These are phyloP conservation scores for Plebejus argus DNA, from an alignment of 2,888 invertebrate genomes.

Conservation along the genomic window DNA sequence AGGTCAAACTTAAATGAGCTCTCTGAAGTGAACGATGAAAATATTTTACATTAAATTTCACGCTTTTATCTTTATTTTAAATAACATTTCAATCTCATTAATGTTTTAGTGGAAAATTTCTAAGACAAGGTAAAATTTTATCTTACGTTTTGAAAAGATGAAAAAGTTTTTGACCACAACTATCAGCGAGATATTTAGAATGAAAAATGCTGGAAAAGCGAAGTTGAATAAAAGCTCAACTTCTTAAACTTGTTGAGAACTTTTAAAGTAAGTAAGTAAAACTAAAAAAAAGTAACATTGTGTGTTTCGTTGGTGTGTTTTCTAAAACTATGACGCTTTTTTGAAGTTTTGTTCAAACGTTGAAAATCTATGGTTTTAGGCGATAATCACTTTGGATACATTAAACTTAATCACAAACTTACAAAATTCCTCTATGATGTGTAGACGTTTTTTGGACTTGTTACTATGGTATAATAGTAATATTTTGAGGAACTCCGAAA, in stretches of 20 bases:
- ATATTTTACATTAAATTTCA: slow-evolving; percentile 9
- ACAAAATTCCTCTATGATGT: no score
- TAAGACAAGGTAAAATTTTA: neutral
- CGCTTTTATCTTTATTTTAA: neutral
- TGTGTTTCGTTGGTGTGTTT: no score
- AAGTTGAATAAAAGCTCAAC: neutral
- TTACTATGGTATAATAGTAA: no score
- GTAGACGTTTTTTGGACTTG: no score
- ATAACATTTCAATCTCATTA: neutral
- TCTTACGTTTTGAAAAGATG: neutral
- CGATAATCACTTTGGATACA: no score
- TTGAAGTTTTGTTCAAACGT: neutral
- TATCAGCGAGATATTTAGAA: neutral
- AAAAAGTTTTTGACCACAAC: neutral
- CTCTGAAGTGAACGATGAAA: neutral
- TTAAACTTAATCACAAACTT: no score
- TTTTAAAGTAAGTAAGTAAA: neutral
- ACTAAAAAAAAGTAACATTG: neutral
- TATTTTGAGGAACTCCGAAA: no score
- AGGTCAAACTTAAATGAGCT: slow-evolving; percentile 19
- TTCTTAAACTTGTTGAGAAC: neutral
- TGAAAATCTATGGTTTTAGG: no score
- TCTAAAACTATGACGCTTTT: neutral
- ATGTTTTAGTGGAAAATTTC: neutral
- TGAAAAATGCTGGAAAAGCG: neutral